Percentiles rank a stretch among this genome's conserved stretches.
Evolutionary conservation across 2,113 vertebrate genomes (phyloP).

Genomic region (Scartelaos histophorus): DNA sequence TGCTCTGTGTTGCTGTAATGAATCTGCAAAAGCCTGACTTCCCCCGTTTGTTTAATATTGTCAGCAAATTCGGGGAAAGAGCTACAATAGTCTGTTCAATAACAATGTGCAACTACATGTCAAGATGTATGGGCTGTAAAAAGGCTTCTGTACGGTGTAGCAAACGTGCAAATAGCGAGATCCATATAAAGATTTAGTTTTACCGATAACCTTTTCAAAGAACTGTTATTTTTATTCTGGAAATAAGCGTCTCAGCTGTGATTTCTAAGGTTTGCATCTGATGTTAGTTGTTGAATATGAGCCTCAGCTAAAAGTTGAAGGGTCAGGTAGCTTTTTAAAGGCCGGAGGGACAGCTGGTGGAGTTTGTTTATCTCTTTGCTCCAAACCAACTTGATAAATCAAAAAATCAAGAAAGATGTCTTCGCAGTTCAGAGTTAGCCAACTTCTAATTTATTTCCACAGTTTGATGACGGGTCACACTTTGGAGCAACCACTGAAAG

Average conservation of each 20-base stretch:
- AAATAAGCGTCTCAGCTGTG: neutral
- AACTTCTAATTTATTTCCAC: neutral
- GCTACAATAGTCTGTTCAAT: neutral
- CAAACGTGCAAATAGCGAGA: neutral
- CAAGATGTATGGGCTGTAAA: neutral
- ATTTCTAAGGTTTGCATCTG: neutral
- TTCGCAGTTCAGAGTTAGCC: neutral
- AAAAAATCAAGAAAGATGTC: neutral
- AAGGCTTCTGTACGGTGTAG: neutral
- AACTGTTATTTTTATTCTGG: neutral
- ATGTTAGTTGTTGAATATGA: neutral
- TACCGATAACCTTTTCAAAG: neutral
- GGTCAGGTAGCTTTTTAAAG: neutral
- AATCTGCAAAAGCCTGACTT: neutral
- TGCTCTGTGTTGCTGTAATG: neutral
- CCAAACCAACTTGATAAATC: neutral
- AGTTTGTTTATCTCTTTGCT: neutral
- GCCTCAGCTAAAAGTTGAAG: neutral
- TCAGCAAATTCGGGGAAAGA: slow-evolving; percentile 4
- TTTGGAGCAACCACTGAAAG: neutral
- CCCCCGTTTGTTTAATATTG: slow-evolving; percentile 1
- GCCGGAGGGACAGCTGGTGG: neutral
- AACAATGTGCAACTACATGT: neutral
- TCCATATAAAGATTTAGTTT: neutral
- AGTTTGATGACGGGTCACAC: neutral